phyloP scores from a whole-genome alignment of 2,888 invertebrate species.

The Nemurella pictetii region DNA sequence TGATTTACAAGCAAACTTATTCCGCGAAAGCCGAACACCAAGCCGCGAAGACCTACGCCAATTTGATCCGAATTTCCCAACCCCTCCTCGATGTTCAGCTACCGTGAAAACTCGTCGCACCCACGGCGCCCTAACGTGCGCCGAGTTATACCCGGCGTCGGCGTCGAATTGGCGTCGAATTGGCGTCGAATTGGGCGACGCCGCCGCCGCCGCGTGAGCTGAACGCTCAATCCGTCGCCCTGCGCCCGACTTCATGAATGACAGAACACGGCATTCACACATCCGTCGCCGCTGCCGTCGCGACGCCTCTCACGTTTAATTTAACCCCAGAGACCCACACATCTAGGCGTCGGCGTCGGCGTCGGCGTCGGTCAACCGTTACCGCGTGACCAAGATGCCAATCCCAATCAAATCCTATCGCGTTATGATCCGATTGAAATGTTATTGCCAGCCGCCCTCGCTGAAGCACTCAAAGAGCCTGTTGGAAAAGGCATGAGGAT shows the following conservation, averaged over 20 bases:
- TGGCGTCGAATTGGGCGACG: not conserved
- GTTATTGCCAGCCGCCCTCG: not conserved
- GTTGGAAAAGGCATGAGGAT: not conserved
- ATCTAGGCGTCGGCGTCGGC: not conserved
- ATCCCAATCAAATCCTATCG: constrained; percentile 2
- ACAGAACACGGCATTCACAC: constrained; percentile 11
- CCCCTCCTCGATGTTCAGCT: not conserved
- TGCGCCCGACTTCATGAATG: not conserved
- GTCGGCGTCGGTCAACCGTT: constrained; percentile 4
- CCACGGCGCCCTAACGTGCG: not conserved
- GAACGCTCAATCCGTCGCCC: not conserved
- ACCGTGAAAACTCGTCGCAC: not conserved
- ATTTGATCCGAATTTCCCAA: not conserved
- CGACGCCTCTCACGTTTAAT: not conserved
- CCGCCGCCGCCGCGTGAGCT: not conserved
- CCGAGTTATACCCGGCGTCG: not conserved
- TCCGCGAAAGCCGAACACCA: not conserved
- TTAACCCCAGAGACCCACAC: not conserved
- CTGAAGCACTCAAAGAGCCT: not conserved
- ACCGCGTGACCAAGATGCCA: not conserved
- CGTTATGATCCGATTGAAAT: not conserved
- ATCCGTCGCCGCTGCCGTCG: constrained; percentile 1
- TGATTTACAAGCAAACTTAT: not conserved
- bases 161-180: not conserved
- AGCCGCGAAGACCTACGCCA: not conserved